phyloP scores from a whole-genome alignment of 2,113 vertebrate species.

The Odocoileus virginianus region DNA sequence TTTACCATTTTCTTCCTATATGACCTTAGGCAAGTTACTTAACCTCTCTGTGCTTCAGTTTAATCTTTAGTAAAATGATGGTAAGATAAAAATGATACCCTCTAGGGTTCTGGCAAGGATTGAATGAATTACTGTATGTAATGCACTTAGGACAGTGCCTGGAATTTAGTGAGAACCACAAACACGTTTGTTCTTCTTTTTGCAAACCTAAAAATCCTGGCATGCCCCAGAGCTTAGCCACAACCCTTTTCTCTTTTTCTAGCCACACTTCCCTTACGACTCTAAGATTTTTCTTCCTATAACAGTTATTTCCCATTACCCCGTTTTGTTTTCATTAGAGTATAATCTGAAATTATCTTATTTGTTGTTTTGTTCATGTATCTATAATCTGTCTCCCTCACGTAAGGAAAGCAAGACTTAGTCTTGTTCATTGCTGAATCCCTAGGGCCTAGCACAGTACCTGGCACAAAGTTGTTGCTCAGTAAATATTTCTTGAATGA shows the following conservation, averaged over 20 bases:
- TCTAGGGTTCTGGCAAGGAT: not conserved
- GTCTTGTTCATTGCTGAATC: not conserved
- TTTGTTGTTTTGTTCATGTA: not conserved
- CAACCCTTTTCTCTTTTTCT: not conserved
- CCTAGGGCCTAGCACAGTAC: not conserved
- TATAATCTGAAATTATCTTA: not conserved
- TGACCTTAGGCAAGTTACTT: not conserved
- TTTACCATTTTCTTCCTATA: not conserved
- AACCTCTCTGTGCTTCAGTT: not conserved
- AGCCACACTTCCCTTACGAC: not conserved
- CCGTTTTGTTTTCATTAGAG: not conserved
- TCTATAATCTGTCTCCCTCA: not conserved
- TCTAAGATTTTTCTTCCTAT: not conserved
- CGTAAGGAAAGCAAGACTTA: not conserved
- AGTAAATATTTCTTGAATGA: not conserved
- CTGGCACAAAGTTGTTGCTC: not conserved
- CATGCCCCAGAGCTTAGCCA: not conserved
- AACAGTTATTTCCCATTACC: not conserved
- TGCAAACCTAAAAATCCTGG: not conserved
- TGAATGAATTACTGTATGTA: not conserved
- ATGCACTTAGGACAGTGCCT: not conserved
- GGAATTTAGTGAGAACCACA: not conserved
- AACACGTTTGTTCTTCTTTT: not conserved
- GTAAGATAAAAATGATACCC: conserved; percentile 5
- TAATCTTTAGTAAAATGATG: not conserved